Evolutionary conservation across 1,140 invertebrate genomes (phyloP), one percentile per base, ranked within the genome.

Genomic region (Andrena cerasifolii): DNA sequence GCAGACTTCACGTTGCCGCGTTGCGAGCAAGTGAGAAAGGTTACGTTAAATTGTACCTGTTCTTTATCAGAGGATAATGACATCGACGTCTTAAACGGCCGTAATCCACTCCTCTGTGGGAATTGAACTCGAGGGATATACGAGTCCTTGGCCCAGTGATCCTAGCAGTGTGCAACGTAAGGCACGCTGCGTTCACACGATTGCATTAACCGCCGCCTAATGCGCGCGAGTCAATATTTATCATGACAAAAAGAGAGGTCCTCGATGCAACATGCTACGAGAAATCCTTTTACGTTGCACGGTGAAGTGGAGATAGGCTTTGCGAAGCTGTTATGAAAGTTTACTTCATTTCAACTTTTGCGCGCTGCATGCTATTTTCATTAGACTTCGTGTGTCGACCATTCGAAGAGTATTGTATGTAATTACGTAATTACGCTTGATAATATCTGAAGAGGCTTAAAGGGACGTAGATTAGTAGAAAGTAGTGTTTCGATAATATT

Each of bases 71-170:
- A 77, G 59, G 76, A 72, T 80, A 87, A 79, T 63, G 74, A 80
- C 70, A 80, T 65, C 45, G 68, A 36, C n/a, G 7, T 53, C 36
- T 78, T 18, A 18, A 82, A 54, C 61, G 56, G 62, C 65, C 31
- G 72, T 83, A 75, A 85, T 59, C 51, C 18, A 24, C 65, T 75
- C 68, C 79, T 84, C 66, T 76, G 83, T 88, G 86, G 85, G 87
- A 88, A 87, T 78, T 75, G 63, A 82, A 78, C 63, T 74, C 56
- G 54, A 59, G 18, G 26, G 21, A 58, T 47, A 58, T 47, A 33
- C 33, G 51, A 83, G 80, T 82, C 86, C 86, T 87, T 87, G 86
- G 70, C 85, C 80, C 45, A 77, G n/a, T 85, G 83, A 85, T 76
- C 75, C 79, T 80, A 78, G 36, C 54, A 18, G 12, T n/a, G 28